These are phyloP conservation scores for Corvus hawaiiensis DNA, from an alignment of 2,113 vertebrate species.

Conservation along the genomic window DNA sequence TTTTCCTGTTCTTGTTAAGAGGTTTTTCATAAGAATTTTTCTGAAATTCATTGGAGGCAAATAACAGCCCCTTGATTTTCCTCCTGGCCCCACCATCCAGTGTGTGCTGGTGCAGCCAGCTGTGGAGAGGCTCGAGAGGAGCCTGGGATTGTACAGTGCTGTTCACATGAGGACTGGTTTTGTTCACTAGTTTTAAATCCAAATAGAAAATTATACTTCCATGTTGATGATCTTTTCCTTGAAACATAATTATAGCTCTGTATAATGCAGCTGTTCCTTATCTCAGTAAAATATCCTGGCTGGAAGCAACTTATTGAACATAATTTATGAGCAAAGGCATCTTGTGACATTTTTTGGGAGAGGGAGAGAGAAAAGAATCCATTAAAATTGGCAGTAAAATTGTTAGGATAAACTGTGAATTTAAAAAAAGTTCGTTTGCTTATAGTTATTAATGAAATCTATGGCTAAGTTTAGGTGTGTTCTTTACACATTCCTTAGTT, in stretches of 20 bases:
- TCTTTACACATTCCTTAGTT: neutral
- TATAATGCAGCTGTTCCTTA: neutral
- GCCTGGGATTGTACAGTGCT: neutral
- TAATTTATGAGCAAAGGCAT: neutral
- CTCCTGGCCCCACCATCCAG: accelerated
- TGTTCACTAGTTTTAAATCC: neutral
- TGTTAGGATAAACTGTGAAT: neutral
- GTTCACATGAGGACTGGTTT: neutral
- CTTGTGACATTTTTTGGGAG: neutral
- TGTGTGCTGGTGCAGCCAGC: neutral
- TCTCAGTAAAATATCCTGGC: neutral
- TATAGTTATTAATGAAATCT: neutral
- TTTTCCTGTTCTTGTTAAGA: neutral
- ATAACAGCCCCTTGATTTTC: neutral
- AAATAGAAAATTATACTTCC: neutral
- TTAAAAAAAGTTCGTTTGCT: neutral
- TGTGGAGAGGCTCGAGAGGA: neutral
- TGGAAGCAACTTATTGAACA: neutral
- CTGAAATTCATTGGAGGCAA: neutral
- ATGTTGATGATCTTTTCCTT: neutral
- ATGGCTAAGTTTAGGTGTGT: neutral
- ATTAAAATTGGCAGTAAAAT: neutral
- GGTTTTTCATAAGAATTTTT: neutral
- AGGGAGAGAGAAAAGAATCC: neutral
- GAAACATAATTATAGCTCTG: neutral